Evolutionary conservation across 92 coral and sea anemone genomes (phyloP).

Genomic region (Paramuricea clavata): DNA sequence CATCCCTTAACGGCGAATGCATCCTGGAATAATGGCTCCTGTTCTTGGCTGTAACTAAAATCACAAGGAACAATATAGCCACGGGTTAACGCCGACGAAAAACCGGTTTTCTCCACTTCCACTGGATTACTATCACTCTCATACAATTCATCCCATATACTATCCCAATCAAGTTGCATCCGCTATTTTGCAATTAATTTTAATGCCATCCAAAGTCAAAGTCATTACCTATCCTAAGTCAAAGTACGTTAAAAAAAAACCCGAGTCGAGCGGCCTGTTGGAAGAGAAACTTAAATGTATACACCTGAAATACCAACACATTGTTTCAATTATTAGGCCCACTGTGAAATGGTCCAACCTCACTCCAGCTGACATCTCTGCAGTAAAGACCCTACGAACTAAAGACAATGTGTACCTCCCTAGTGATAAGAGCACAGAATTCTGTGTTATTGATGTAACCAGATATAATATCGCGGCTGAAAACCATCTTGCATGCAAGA

Average conservation of each 20-base stretch:
- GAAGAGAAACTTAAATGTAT: constrained; percentile 18
- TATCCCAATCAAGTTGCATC: too few relatives aligned
- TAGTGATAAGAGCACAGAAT: constrained; percentile 60
- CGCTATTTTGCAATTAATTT: too few relatives aligned
- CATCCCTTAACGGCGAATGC: too few relatives aligned
- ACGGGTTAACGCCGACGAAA: too few relatives aligned
- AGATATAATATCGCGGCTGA: constrained; percentile 22
- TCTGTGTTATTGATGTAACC: constrained; percentile 34
- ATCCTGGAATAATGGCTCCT: too few relatives aligned
- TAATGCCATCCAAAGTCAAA: too few relatives aligned
- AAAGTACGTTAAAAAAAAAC: constrained; percentile 17
- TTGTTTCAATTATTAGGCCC: background rate
- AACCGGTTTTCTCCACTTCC: too few relatives aligned
- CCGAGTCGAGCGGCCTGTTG: background rate
- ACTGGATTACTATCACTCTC: too few relatives aligned
- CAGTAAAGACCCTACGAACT: constrained; percentile 43
- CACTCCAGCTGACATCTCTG: background rate
- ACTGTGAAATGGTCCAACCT: constrained; percentile 49
- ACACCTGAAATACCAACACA: constrained; percentile 22
- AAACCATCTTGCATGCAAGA: constrained; percentile 65
- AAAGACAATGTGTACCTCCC: constrained; percentile 55
- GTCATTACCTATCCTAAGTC: constrained; percentile 24
- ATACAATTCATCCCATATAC: too few relatives aligned
- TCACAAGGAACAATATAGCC: too few relatives aligned
- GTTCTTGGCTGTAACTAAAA: too few relatives aligned